Conservation (phyloP, 2,797 vertebrate species). For the Crenichthys baileyi region DNA sequence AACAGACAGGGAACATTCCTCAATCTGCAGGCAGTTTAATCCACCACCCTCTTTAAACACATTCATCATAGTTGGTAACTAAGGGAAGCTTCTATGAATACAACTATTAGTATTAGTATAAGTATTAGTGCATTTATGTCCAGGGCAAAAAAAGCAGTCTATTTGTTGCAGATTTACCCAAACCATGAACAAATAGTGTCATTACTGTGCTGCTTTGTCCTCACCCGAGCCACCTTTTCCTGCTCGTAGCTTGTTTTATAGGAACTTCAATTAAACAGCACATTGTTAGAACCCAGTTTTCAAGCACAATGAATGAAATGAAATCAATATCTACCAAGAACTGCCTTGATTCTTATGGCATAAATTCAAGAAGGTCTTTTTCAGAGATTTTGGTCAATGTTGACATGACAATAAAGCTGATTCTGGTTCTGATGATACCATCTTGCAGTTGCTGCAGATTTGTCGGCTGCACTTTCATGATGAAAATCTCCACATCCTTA, state of each 20-base stretch:
- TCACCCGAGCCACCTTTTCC: neutral
- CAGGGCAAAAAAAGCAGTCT: too few relatives aligned
- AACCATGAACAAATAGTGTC: neutral
- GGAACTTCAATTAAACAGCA: neutral
- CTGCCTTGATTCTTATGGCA: too few relatives aligned
- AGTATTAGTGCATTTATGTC: too few relatives aligned
- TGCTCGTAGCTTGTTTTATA: neutral
- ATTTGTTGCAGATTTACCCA: neutral
- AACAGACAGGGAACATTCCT: conserved; percentile 44
- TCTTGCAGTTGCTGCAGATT: too few relatives aligned
- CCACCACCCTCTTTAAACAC: conserved; percentile 2
- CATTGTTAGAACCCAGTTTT: neutral
- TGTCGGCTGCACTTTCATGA: too few relatives aligned
- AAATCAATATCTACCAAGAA: neutral
- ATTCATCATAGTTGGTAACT: neutral
- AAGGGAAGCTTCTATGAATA: neutral
- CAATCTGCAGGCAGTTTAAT: conserved; percentile 8
- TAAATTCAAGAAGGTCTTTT: too few relatives aligned
- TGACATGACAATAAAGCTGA: too few relatives aligned
- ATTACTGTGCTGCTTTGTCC: neutral
- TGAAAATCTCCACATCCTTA: too few relatives aligned
- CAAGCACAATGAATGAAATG: neutral
- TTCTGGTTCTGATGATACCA: too few relatives aligned
- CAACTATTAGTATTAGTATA: too few relatives aligned
- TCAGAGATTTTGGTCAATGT: too few relatives aligned